phyloP scores from a whole-genome alignment of 2,113 vertebrate genomes.

The Halichoerus grypus region DNA sequence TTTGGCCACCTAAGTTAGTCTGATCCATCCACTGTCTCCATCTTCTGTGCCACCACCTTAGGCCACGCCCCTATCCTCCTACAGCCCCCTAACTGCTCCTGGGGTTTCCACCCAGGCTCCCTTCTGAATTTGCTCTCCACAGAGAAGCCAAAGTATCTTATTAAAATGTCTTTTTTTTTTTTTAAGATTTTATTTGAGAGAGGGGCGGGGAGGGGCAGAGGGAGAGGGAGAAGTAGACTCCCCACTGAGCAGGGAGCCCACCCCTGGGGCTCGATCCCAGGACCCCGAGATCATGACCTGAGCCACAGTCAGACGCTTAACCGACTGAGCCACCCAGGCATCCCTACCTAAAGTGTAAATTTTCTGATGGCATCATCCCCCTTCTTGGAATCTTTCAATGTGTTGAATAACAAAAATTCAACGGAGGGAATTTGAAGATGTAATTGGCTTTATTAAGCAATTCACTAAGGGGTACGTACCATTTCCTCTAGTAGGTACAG shows the following conservation, averaged over 20 bases:
- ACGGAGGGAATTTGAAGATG: neutral
- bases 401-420: neutral
- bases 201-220: no score
- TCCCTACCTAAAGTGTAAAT: neutral
- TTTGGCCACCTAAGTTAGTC: neutral
- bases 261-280: no score
- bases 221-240: no score
- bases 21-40: neutral
- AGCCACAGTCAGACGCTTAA: no score
- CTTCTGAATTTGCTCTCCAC: neutral
- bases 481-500: neutral
- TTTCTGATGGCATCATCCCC: neutral
- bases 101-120: neutral
- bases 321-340: neutral
- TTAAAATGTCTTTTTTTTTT: neutral
- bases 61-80: neutral
- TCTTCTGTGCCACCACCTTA: neutral
- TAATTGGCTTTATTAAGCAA: neutral
- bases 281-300: no score
- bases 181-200: no score
- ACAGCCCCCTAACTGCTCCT: neutral
- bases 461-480: neutral
- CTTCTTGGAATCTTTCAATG: neutral
- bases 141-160: neutral
- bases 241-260: no score